Percentiles rank a stretch among this genome's conserved stretches.
Evolutionary conservation across 2,797 vertebrate species (phyloP).

Genomic region (Uromys caudimaculatus): DNA sequence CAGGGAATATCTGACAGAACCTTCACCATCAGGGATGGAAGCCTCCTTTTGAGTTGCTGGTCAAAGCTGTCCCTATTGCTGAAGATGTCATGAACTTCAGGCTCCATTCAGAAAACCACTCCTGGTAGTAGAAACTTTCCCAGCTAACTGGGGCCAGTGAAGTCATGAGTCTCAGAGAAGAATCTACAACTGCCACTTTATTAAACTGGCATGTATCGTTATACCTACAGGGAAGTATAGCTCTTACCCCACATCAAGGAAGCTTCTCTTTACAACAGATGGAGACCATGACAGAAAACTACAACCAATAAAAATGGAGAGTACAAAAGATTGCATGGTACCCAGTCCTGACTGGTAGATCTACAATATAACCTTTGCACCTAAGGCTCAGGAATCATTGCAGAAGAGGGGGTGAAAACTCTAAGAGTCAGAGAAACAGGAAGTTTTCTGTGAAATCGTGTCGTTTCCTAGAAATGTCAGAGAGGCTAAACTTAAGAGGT

Average conservation of each 20-base stretch:
- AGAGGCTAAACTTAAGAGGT: background rate
- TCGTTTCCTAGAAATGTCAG: background rate
- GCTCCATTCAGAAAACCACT: background rate
- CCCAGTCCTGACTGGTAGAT: background rate
- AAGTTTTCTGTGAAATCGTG: background rate
- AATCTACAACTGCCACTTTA: background rate
- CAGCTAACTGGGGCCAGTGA: background rate
- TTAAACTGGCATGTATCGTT: background rate
- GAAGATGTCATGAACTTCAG: background rate
- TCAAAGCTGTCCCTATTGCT: background rate
- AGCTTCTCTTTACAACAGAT: background rate
- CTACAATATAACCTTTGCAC: background rate
- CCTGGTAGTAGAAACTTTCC: background rate
- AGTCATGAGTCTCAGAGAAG: background rate
- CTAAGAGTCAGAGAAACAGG: background rate
- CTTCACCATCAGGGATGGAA: no score
- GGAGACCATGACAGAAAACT: background rate
- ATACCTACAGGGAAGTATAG: background rate
- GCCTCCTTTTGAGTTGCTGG: background rate
- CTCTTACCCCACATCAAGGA: background rate
- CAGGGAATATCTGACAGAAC: background rate
- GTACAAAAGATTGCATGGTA: background rate
- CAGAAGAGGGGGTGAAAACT: background rate
- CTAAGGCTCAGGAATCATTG: background rate
- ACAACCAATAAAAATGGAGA: background rate